phyloP scores from a whole-genome alignment of 1,140 invertebrate species.

The Mylabris phalerata region DNA sequence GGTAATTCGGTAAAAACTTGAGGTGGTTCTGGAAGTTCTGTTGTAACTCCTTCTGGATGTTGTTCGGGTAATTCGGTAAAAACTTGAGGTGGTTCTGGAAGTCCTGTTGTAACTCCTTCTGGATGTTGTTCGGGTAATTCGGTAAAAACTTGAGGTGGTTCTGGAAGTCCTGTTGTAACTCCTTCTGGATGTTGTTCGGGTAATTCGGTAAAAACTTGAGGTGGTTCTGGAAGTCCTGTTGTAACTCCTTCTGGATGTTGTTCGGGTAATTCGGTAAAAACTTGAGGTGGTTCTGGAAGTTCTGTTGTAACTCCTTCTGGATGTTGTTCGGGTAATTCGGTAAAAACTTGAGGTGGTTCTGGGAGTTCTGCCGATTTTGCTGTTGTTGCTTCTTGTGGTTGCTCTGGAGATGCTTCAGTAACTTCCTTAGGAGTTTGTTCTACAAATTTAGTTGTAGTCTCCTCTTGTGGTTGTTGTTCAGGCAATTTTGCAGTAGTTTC shows the following conservation, averaged over 20 bases:
- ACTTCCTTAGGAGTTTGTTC: background rate
- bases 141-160: too few relatives aligned
- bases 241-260: constrained; percentile 3
- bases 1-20: too few relatives aligned
- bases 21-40: too few relatives aligned
- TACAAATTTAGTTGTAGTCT: background rate
- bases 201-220: too few relatives aligned
- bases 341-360: background rate
- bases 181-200: too few relatives aligned
- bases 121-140: too few relatives aligned
- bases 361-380: constrained; percentile 2
- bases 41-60: too few relatives aligned
- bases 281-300: background rate
- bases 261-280: background rate
- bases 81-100: too few relatives aligned
- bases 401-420: background rate
- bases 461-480: constrained; percentile 7
- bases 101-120: too few relatives aligned
- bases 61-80: too few relatives aligned
- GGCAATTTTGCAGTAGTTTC: background rate
- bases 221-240: too few relatives aligned
- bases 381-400: background rate
- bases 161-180: too few relatives aligned
- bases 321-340: background rate
- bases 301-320: constrained; percentile 1